Conservation (phyloP, 2,113 vertebrate species). For the Aspiorhynchus laticeps region DNA sequence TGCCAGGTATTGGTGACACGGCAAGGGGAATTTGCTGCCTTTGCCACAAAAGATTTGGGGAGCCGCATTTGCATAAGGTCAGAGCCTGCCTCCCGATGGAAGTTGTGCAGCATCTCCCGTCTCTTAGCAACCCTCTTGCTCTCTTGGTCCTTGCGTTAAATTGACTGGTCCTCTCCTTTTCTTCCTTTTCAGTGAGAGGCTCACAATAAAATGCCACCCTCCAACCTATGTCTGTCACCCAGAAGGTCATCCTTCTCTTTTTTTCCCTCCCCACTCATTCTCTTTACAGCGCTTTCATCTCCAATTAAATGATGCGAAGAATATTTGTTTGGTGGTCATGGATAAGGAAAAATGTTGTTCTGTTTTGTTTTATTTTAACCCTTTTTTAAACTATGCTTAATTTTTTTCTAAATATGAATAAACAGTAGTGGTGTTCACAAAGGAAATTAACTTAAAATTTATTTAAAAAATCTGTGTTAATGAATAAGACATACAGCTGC, state of each 20-base stretch:
- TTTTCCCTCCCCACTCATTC: slow-evolving; percentile 57
- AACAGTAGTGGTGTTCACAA: not conserved
- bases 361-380: not conserved
- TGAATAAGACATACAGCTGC: not conserved
- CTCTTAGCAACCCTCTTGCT: slow-evolving; percentile 98
- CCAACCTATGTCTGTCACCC: slow-evolving; percentile 90
- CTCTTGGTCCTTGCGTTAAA: slow-evolving; percentile 89
- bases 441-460: not conserved
- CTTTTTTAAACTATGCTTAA: slow-evolving; percentile 74
- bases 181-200: slow-evolving; percentile 92
- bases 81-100: slow-evolving; percentile 91
- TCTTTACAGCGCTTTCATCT: slow-evolving; percentile 71
- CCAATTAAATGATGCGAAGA: slow-evolving; percentile 82
- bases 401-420: slow-evolving; percentile 54
- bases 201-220: slow-evolving; percentile 97
- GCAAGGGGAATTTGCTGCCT: slow-evolving; percentile 84
- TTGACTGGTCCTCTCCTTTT: slow-evolving; percentile 93
- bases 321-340: slow-evolving; percentile 71
- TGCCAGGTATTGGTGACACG: slow-evolving; percentile 93
- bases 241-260: slow-evolving; percentile 84
- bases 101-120: slow-evolving; percentile 96
- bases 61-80: slow-evolving; percentile 98
- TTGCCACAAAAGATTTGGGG: slow-evolving; percentile 88
- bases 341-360: slow-evolving; percentile 68
- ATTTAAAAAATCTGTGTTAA: too few relatives aligned